These are phyloP conservation scores for Melanotaenia pygmaea DNA, from an alignment of 2,797 vertebrate genomes.

Conservation along the genomic window DNA sequence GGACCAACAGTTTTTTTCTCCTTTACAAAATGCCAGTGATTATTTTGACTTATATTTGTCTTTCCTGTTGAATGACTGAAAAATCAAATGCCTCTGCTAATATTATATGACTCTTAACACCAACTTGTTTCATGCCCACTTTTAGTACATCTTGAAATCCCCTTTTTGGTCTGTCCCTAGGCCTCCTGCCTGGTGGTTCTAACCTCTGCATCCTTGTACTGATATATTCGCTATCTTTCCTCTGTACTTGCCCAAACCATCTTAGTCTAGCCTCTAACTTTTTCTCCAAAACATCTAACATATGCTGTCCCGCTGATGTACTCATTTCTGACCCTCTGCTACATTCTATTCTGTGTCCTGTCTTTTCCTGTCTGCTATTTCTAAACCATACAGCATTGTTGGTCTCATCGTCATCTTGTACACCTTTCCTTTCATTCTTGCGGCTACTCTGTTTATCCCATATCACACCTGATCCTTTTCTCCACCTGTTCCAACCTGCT, in stretches of 20 bases:
- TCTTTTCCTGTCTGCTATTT: not conserved
- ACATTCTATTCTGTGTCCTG: not conserved
- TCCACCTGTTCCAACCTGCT: not conserved
- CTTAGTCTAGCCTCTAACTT: too few species aligned
- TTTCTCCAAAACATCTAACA: too few species aligned
- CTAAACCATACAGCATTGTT: not conserved
- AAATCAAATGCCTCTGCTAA: not conserved
- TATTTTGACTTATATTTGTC: not conserved
- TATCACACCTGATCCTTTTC: not conserved
- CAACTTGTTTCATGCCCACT: not conserved
- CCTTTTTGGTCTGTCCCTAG: not conserved
- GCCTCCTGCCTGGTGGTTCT: not conserved
- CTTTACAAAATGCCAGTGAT: not conserved
- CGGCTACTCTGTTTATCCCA: not conserved
- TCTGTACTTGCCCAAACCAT: too few species aligned
- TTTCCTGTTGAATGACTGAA: not conserved
- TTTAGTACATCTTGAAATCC: not conserved
- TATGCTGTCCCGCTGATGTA: too few species aligned
- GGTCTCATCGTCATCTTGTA: not conserved
- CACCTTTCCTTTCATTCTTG: not conserved
- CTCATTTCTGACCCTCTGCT: too few species aligned
- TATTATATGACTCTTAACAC: not conserved
- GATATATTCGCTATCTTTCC: too few species aligned
- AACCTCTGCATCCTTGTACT: not conserved
- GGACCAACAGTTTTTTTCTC: not conserved